Conservation (phyloP, 2,888 invertebrate species). For the Chamaedrilus cognettii region DNA sequence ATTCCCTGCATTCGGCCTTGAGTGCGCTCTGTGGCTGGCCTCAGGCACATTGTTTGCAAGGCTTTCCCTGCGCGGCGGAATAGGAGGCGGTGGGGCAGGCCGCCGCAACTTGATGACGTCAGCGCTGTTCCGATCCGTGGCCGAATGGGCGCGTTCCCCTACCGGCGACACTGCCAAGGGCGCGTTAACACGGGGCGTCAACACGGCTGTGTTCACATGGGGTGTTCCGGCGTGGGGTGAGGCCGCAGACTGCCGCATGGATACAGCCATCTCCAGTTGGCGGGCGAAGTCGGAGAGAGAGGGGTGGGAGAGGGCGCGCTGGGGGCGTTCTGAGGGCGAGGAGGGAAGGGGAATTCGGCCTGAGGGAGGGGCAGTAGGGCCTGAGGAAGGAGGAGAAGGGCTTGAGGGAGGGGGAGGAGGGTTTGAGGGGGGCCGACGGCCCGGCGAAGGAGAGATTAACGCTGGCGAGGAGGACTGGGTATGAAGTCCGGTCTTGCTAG, state of each 20-base stretch:
- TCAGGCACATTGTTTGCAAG: no score
- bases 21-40: no score
- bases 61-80: no score
- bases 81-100: no score
- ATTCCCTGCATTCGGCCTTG: no score
- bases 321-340: conserved; percentile 15
- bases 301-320: conserved; percentile 9
- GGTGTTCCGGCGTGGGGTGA: conserved; percentile 8
- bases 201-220: background rate
- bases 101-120: no score
- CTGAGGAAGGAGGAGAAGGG: conserved; percentile 10
- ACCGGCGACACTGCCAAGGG: no score
- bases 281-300: conserved; percentile 11
- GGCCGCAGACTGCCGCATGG: background rate
- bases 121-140: no score
- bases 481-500: conserved; percentile 3
- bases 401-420: no score
- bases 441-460: background rate
- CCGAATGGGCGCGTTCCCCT: no score
- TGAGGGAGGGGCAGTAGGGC: conserved; percentile 3
- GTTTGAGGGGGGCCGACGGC: conserved; percentile 8
- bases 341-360: conserved; percentile 14
- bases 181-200: background rate
- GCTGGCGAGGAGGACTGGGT: conserved; percentile 14
- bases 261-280: background rate